Conservation (phyloP, 2,888 invertebrate genomes). For the Troglohyphantes excavatus region DNA sequence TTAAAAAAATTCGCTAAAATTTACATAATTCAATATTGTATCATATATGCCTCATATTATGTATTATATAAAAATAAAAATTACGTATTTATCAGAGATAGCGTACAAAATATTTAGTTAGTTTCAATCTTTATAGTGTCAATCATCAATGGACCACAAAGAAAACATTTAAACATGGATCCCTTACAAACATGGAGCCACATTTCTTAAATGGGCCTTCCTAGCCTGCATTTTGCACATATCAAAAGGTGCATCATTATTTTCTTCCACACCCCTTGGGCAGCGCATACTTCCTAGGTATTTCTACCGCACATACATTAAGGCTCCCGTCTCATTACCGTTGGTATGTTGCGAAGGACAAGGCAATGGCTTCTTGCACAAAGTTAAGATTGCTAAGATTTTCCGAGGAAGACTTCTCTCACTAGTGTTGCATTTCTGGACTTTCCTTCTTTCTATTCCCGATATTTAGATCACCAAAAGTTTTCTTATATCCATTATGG, state of each 20-base stretch:
- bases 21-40: too few relatives aligned
- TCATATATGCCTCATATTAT: too few relatives aligned
- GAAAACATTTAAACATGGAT: background rate
- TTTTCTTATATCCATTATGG: background rate
- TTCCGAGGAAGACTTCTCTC: background rate
- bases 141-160: too few relatives aligned
- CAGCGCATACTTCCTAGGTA: conserved; percentile 36
- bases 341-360: conserved; percentile 38
- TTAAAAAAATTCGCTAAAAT: too few relatives aligned
- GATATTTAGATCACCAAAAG: background rate
- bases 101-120: too few relatives aligned
- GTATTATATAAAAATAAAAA: too few relatives aligned
- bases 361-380: conserved; percentile 26
- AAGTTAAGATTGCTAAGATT: conserved; percentile 39
- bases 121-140: too few relatives aligned
- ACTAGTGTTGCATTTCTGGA: conserved; percentile 3
- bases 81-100: too few relatives aligned
- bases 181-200: background rate
- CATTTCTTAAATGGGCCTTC: background rate
- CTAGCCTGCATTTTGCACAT: conserved; percentile 31
- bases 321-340: conserved; percentile 45
- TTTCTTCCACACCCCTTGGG: conserved; percentile 22
- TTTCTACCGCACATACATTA: conserved; percentile 41
- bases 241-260: conserved; percentile 20
- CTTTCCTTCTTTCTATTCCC: background rate